These are phyloP conservation scores for Polietes domitor DNA, from an alignment of 2,888 invertebrate genomes.

Conservation along the genomic window DNA sequence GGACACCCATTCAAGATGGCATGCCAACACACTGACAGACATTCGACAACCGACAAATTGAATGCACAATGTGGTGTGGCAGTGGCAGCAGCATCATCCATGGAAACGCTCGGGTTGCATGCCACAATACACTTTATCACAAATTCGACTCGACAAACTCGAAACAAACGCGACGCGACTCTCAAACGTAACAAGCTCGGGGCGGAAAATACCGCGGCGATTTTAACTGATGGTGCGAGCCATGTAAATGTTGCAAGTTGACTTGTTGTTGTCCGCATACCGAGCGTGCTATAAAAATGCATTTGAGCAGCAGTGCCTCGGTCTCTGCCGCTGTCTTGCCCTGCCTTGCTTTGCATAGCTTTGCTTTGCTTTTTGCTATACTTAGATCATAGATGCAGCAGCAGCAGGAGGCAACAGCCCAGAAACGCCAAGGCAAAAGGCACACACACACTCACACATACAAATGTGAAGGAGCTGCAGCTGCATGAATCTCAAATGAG, in stretches of 20 bases:
- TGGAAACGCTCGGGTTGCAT: not conserved
- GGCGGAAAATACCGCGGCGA: slow-evolving; percentile 51
- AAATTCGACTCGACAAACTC: not conserved
- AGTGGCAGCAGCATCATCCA: not conserved
- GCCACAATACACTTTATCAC: not conserved
- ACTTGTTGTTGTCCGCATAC: slow-evolving; percentile 56
- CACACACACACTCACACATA: not conserved
- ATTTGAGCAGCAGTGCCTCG: slow-evolving; percentile 11
- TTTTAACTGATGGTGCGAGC: slow-evolving; percentile 46
- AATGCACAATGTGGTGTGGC: slow-evolving; percentile 13
- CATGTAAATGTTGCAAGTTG: slow-evolving; percentile 53
- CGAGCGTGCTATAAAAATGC: slow-evolving; percentile 47
- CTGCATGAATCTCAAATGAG: slow-evolving; percentile 29
- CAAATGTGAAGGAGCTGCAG: not conserved
- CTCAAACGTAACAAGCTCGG: slow-evolving; percentile 17
- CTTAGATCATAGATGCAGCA: slow-evolving; percentile 33
- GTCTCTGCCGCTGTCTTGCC: not conserved
- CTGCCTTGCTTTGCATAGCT: not conserved
- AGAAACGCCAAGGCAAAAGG: slow-evolving; percentile 6
- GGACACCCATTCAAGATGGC: slow-evolving; percentile 2
- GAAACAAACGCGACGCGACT: slow-evolving; percentile 5
- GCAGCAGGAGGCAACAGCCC: slow-evolving; percentile 30
- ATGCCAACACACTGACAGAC: slow-evolving; percentile 35
- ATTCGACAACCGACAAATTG: not conserved
- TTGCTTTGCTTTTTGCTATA: not conserved